These are phyloP conservation scores for Penaeus indicus DNA, from an alignment of 1,140 invertebrate genomes.

Conservation along the genomic window DNA sequence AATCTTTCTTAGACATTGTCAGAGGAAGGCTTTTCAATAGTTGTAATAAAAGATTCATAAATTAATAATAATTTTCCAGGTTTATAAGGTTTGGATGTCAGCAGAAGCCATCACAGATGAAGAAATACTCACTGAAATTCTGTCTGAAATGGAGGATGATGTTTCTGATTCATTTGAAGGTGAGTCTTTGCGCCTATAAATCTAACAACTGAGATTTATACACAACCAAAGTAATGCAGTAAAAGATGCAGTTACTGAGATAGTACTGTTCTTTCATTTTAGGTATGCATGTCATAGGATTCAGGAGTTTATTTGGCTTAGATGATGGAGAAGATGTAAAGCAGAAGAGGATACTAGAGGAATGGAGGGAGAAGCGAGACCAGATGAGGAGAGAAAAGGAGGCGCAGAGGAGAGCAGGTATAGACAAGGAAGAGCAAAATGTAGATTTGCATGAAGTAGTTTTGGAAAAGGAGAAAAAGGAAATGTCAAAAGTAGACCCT, in stretches of 20 bases:
- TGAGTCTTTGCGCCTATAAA: not conserved
- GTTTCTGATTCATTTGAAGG: conserved; percentile 21
- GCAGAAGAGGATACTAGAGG: conserved; percentile 9
- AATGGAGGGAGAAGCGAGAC: conserved; percentile 18
- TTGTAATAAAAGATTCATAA: not conserved
- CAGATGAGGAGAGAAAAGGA: not conserved
- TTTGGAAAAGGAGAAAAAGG: no score
- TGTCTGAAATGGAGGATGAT: conserved; percentile 47
- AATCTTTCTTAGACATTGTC: not conserved
- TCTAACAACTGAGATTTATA: not conserved
- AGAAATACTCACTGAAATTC: conserved; percentile 39
- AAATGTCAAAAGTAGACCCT: no score
- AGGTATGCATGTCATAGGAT: conserved; percentile 36
- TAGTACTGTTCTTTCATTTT: not conserved
- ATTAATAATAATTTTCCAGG: conserved; percentile 67
- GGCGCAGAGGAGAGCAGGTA: no score
- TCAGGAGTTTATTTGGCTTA: conserved; percentile 15
- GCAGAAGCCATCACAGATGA: conserved; percentile 56
- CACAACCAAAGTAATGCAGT: not conserved
- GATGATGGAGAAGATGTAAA: not conserved
- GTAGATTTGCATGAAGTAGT: no score
- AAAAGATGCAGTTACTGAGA: not conserved
- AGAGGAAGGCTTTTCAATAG: not conserved
- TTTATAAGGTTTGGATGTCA: conserved; percentile 72
- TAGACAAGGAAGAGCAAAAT: no score